Percentiles rank a stretch among this genome's conserved stretches.
phyloP scores from a whole-genome alignment of 2,797 vertebrate genomes.

The Microctenopoma stevenorrisi region DNA sequence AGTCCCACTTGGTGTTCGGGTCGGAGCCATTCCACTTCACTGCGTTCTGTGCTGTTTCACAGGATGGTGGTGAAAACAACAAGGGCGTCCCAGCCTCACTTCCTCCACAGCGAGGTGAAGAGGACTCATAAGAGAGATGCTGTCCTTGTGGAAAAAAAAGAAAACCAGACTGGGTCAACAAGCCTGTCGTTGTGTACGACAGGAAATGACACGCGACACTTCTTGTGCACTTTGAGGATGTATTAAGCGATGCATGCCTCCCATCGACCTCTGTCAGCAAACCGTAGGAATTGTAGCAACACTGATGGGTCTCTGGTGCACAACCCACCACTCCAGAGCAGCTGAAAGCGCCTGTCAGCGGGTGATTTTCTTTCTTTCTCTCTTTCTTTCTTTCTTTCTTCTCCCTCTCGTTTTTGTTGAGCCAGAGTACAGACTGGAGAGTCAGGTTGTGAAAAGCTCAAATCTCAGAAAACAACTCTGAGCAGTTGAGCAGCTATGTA shows the following conservation, averaged over 20 bases:
- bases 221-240: constrained; percentile 15
- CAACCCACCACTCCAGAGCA: neutral
- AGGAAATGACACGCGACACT: constrained; percentile 13
- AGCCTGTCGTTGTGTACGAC: constrained; percentile 1
- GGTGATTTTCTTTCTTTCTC: neutral
- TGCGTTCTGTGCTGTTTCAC: constrained; percentile 11
- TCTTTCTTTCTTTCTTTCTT: neutral
- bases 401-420: neutral
- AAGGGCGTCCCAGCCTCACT: constrained; percentile 11
- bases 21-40: constrained; percentile 22
- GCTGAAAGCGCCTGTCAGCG: constrained; percentile 3
- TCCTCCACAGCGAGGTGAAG: constrained; percentile 13
- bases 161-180: constrained; percentile 3
- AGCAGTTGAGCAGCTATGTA: neutral
- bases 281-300: neutral
- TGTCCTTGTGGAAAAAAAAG: constrained; percentile 13
- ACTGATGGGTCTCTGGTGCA: neutral
- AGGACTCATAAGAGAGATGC: neutral
- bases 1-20: neutral
- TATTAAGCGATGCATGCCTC: constrained; percentile 9
- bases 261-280: neutral
- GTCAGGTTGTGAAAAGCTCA: neutral
- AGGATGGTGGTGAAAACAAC: constrained; percentile 17
- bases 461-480: neutral
- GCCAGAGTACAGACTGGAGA: neutral